Conservation (phyloP, 2,797 vertebrate genomes). For the Danio choprae region DNA sequence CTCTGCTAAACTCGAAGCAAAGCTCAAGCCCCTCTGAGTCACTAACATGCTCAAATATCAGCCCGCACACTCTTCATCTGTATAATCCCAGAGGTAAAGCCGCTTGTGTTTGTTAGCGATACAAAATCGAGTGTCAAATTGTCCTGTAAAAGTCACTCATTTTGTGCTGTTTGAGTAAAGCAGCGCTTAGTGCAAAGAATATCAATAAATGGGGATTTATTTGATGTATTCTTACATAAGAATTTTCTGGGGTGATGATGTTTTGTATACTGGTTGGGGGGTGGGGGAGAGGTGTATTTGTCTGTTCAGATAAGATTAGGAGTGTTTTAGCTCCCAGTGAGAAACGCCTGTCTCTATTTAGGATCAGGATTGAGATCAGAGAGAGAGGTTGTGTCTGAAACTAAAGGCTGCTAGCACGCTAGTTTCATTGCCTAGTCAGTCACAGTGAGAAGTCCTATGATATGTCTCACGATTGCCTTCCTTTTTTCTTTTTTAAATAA, state of each 20-base stretch:
- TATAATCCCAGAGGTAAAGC: conserved; percentile 8
- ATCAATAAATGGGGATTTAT: not conserved
- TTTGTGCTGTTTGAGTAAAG: not conserved
- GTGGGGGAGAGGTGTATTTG: conserved; percentile 12
- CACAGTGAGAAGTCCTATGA: not conserved
- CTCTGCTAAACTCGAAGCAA: conserved; percentile 34
- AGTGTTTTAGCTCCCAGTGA: conserved; percentile 1
- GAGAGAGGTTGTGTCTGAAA: conserved; percentile 3
- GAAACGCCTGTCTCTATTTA: conserved; percentile 29
- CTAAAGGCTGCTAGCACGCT: not conserved
- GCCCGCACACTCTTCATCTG: not conserved
- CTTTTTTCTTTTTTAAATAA: too few species aligned
- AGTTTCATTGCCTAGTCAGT: not conserved
- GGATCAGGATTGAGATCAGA: not conserved
- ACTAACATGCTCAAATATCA: conserved; percentile 20
- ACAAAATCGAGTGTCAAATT: conserved; percentile 13
- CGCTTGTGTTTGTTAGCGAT: not conserved
- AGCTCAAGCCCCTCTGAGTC: conserved; percentile 24
- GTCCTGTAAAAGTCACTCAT: not conserved
- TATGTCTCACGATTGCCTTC: not conserved
- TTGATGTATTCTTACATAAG: not conserved
- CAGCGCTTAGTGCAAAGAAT: not conserved
- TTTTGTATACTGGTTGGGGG: too few species aligned
- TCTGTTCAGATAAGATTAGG: conserved; percentile 30
- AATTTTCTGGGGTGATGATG: too few species aligned